Percentiles rank a stretch among this genome's conserved stretches.
Evolutionary conservation across 2,888 invertebrate species (phyloP).

Genomic region (Yponomeuta malinellus): DNA sequence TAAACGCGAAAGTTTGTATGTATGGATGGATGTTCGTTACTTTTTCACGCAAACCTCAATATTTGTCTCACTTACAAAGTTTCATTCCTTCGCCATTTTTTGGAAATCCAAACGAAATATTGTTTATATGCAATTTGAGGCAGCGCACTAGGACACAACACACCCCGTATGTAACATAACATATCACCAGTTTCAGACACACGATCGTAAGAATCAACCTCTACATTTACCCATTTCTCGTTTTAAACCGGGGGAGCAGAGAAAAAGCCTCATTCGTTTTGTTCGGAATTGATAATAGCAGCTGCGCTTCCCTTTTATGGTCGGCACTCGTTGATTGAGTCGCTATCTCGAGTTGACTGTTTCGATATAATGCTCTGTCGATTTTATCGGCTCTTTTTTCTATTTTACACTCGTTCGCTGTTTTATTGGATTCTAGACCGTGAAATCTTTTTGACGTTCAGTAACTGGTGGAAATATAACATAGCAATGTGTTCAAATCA

Average conservation of each 20-base stretch:
- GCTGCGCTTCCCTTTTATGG: conserved; percentile 1
- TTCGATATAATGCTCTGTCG: not conserved
- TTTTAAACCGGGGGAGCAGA: not conserved
- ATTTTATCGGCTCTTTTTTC: not conserved
- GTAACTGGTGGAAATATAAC: too few relatives aligned
- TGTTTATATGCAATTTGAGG: too few relatives aligned
- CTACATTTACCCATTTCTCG: not conserved
- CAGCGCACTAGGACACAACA: too few relatives aligned
- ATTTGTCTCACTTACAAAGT: conserved; percentile 5
- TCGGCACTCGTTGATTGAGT: not conserved
- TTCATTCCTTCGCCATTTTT: too few relatives aligned
- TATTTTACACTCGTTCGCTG: not conserved
- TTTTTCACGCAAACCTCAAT: conserved; percentile 19
- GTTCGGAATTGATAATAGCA: not conserved
- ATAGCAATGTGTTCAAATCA: too few relatives aligned
- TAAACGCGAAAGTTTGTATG: too few relatives aligned
- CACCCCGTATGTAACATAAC: too few relatives aligned
- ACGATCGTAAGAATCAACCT: not conserved
- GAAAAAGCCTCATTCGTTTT: not conserved
- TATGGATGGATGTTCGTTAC: too few relatives aligned
- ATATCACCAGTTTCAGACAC: not conserved
- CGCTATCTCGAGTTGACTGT: not conserved
- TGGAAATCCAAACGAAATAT: not conserved
- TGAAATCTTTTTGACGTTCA: not conserved
- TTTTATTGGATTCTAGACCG: not conserved